Evolutionary conservation across 2,797 vertebrate genomes (phyloP), one percentile per base, ranked within the genome.

Genomic region (Phataginus tetradactyla): DNA sequence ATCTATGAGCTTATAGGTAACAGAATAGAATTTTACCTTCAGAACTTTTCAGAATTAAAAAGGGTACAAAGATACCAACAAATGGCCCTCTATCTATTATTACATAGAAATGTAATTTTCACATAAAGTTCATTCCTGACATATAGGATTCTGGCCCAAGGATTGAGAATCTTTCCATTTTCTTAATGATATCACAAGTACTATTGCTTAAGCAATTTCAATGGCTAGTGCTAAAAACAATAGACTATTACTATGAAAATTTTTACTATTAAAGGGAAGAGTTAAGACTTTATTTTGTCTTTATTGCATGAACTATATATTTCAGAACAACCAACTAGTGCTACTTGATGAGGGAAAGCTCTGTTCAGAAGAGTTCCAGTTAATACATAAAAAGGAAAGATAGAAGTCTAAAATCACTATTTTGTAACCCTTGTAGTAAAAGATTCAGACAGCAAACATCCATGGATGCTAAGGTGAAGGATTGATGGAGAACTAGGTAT

Each of bases 291-390:
- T 86, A 75, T 68, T 79, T 72, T 72, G 27, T 85, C 74, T 77
- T 75, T 49, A 80, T 63, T 90, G 72, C 63, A 88, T 69, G 14
- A 95, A 85, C 72, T 94, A 10, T 87, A 88, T 91, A 88, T 91
- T 94, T 90, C 51, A 90, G n/a, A 84, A 61, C 80, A 94, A 83
- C 20, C 5, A 39, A 27, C 3, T 37, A 78, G 63, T 23, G 63
- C 42, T 86, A 74, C 10, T 39, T 92, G 75, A 80, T 93, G 11
- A 83, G 42, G 55, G 17, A 80, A 84, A 81, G 4, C 6, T 17
- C 69, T 71, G 66, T 39, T 85, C 39, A 37, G 17, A 66, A 92
- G 29, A 95, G 64, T 77, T 72, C 9, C 10, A 75, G 49, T 53
- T 80, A 66, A 80, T 45, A 74, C 23, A 61, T 29, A 89, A 78